Percentiles rank a stretch among this genome's conserved stretches.
phyloP scores from a whole-genome alignment of 2,797 vertebrate species.

The Sciaenops ocellatus region DNA sequence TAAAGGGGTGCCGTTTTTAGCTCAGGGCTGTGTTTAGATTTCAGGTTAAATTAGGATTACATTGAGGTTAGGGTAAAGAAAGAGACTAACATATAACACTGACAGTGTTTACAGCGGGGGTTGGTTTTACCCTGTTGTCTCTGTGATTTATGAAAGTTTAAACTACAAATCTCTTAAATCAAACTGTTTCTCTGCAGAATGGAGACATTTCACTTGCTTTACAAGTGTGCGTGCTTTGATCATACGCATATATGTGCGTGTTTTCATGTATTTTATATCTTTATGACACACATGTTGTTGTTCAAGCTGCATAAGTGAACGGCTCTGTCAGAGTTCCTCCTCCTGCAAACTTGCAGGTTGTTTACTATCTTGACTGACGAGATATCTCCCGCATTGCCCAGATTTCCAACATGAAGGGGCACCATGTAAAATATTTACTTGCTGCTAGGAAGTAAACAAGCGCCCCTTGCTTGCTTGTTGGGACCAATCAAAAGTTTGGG shows the following conservation, averaged over 20 bases:
- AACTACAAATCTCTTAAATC: neutral
- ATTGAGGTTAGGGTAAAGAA: slow-evolving; percentile 15
- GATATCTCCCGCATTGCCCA: slow-evolving; percentile 61
- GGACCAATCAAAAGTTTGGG: slow-evolving; percentile 79
- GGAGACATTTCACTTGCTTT: neutral
- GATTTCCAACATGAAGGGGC: slow-evolving; percentile 71
- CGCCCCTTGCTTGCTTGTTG: slow-evolving; percentile 71
- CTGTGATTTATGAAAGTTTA: slow-evolving; percentile 32
- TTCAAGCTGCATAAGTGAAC: slow-evolving; percentile 31
- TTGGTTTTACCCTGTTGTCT: slow-evolving; percentile 4
- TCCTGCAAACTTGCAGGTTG: slow-evolving; percentile 56
- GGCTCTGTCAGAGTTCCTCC: slow-evolving; percentile 26
- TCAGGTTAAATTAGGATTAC: slow-evolving; percentile 27
- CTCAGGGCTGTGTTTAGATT: slow-evolving; percentile 23
- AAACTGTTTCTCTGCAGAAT: neutral
- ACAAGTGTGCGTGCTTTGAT: slow-evolving; percentile 5
- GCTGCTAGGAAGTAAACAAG: slow-evolving; percentile 82
- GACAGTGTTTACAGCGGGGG: slow-evolving; percentile 35
- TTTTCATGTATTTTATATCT: neutral
- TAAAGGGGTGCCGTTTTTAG: slow-evolving; percentile 8
- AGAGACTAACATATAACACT: slow-evolving; percentile 5
- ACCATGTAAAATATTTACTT: slow-evolving; percentile 83
- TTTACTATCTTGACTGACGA: slow-evolving; percentile 67
- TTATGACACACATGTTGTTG: neutral
- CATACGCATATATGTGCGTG: neutral